Conservation (phyloP, 2,113 vertebrate species). For the Piprites chloris region DNA sequence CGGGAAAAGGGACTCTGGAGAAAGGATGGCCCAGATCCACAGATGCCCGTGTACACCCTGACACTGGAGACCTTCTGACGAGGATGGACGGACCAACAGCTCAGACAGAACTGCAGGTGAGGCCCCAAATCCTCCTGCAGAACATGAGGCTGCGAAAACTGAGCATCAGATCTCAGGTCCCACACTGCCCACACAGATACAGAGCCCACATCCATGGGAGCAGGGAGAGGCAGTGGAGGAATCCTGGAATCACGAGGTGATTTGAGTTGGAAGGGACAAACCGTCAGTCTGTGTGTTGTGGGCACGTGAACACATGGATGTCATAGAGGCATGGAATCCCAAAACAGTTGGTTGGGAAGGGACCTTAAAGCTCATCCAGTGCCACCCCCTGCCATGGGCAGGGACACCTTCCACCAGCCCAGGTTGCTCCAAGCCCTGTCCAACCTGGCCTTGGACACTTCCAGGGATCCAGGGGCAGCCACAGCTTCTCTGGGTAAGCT, state of each 20-base stretch:
- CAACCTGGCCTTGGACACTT: background rate
- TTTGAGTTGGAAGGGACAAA: background rate
- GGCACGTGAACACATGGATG: too few species aligned
- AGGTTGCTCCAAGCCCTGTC: background rate
- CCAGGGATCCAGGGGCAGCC: background rate
- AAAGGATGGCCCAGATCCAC: too few species aligned
- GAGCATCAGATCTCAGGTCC: background rate
- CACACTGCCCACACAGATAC: accelerated
- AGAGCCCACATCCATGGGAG: accelerated
- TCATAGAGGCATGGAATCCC: too few species aligned
- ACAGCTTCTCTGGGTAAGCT: background rate
- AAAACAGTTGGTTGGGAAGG: too few species aligned
- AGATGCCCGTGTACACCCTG: background rate
- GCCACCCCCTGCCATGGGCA: background rate
- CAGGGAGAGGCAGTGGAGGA: background rate
- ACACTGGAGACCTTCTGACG: background rate
- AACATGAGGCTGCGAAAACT: background rate
- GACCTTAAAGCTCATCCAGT: too few species aligned
- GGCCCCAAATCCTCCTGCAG: background rate
- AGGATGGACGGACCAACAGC: background rate
- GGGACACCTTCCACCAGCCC: background rate
- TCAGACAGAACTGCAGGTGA: background rate
- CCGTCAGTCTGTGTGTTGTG: too few species aligned
- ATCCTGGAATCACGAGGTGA: background rate
- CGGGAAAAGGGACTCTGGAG: too few species aligned